Evolutionary conservation across 2,113 vertebrate species (phyloP).

Genomic region (Pyxicephalus adspersus): DNA sequence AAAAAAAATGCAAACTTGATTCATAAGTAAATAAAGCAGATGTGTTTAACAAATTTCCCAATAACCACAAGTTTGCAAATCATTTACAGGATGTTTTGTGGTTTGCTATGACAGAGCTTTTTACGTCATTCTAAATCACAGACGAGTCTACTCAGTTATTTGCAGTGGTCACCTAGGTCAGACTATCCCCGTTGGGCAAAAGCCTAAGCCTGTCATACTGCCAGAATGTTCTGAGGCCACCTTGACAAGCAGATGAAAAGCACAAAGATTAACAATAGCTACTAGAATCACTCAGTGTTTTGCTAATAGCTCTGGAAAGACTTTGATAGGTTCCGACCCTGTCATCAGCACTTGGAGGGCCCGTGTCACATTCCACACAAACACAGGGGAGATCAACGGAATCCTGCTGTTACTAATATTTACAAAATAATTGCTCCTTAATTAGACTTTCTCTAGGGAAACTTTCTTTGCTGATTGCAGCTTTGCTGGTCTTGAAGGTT

Average conservation of each 20-base stretch:
- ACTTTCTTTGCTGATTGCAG: background rate
- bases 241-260: conserved; percentile 15
- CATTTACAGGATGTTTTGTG: background rate
- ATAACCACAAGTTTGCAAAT: background rate
- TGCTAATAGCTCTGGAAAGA: background rate
- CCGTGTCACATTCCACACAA: conserved; percentile 31
- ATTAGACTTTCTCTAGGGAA: conserved; percentile 42
- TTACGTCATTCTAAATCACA: background rate
- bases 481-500: background rate
- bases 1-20: background rate
- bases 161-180: background rate
- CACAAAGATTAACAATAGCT: background rate
- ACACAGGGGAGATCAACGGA: background rate
- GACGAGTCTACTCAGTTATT: background rate
- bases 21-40: background rate
- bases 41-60: background rate
- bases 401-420: conserved; percentile 27
- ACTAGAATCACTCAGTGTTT: background rate
- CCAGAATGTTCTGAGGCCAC: background rate
- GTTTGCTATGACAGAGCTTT: background rate
- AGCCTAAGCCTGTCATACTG: background rate
- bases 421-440: conserved; percentile 29
- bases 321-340: conserved; percentile 3
- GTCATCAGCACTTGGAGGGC: background rate
- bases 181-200: background rate